Evolutionary conservation across 2,888 invertebrate genomes (phyloP).

Genomic region (Hyposoter didymator): DNA sequence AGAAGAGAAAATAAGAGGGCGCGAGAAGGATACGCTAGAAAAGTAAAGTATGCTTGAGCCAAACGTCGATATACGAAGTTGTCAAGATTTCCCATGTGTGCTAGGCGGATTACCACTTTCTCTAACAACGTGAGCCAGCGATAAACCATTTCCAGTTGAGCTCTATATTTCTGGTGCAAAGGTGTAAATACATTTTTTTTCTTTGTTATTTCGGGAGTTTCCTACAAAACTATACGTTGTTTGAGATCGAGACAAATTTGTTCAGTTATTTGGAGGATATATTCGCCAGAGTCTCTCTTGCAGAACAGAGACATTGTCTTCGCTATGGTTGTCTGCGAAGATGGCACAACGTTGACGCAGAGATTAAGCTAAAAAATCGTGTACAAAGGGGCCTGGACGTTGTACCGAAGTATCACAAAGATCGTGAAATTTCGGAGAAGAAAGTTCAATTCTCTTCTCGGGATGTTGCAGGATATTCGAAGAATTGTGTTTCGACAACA

Average conservation of each 20-base stretch:
- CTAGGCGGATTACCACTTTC: constrained; percentile 61
- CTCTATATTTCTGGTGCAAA: constrained; percentile 9
- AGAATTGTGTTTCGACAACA: constrained; percentile 10
- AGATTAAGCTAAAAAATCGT: constrained; percentile 15
- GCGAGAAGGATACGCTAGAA: constrained; percentile 7
- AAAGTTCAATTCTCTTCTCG: not conserved
- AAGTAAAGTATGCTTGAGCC: constrained; percentile 60
- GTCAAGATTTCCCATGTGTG: constrained; percentile 66
- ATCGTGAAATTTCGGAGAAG: not conserved
- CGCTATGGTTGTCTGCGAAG: constrained; percentile 8
- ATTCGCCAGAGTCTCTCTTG: constrained; percentile 20
- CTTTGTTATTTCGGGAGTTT: constrained; percentile 13
- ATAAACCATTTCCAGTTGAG: constrained; percentile 54
- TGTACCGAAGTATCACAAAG: not conserved
- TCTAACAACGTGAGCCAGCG: constrained; percentile 57
- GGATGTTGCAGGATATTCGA: not conserved
- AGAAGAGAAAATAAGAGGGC: not conserved
- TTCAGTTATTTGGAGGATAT: constrained; percentile 25
- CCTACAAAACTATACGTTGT: constrained; percentile 33
- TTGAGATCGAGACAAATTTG: constrained; percentile 55
- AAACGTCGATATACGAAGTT: constrained; percentile 59
- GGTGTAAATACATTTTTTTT: constrained; percentile 18
- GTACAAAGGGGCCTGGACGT: not conserved
- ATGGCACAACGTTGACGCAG: constrained; percentile 4
- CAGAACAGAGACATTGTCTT: constrained; percentile 18